phyloP scores from a whole-genome alignment of 2,888 invertebrate species.

The Zaprionus bogoriensis region DNA sequence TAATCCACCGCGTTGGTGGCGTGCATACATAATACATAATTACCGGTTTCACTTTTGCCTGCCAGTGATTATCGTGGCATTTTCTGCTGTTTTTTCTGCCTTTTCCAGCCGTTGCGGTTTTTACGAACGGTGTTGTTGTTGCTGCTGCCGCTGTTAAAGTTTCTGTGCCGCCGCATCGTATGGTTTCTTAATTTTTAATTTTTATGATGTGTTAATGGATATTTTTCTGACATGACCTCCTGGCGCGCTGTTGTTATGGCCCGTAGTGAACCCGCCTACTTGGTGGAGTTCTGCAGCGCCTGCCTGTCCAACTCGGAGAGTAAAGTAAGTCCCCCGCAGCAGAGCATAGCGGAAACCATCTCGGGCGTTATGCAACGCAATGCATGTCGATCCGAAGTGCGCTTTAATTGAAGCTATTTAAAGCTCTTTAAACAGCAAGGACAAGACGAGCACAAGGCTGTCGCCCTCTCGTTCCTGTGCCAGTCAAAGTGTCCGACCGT shows the following conservation, averaged over 20 bases:
- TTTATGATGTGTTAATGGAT: conserved; percentile 78
- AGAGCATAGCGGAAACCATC: conserved; percentile 25
- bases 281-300: conserved; percentile 48
- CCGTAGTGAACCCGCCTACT: conserved; percentile 48
- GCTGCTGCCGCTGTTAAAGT: conserved; percentile 8
- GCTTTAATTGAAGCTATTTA: conserved; percentile 71
- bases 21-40: conserved; percentile 78
- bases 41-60: conserved; percentile 75
- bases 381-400: conserved; percentile 29
- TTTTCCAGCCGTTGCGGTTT: conserved; percentile 58
- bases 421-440: conserved; percentile 64
- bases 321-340: conserved; percentile 22
- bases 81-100: conserved; percentile 55
- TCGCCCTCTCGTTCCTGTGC: conserved; percentile 1
- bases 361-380: conserved; percentile 56
- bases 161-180: conserved; percentile 42
- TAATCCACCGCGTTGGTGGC: conserved; percentile 72
- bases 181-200: conserved; percentile 75
- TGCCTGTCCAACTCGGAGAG: conserved; percentile 27
- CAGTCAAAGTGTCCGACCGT: conserved; percentile 9
- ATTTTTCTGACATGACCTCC: conserved; percentile 77
- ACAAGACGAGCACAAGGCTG: conserved; percentile 48
- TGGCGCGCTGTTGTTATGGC: conserved; percentile 59
- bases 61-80: conserved; percentile 69
- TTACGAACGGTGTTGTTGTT: conserved; percentile 32